Percentiles rank a stretch among this genome's conserved stretches.
Conservation (phyloP, 2,888 invertebrate species). For the Dynastes grantii region DNA sequence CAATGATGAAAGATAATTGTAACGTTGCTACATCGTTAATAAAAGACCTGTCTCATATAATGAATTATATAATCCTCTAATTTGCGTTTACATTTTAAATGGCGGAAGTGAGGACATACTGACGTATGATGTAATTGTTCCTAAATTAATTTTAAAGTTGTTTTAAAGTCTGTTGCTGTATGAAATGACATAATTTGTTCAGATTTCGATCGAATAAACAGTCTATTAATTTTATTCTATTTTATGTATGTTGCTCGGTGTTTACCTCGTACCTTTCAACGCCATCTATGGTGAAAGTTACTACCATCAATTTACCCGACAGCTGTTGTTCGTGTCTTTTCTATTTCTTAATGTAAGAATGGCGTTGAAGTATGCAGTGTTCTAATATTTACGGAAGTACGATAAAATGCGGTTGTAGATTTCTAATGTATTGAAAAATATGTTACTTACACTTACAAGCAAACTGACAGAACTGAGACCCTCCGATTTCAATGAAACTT, state of each 20-base stretch:
- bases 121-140: background rate
- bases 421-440: too few species aligned
- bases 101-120: conserved; percentile 2
- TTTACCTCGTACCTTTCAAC: conserved; percentile 5
- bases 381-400: too few species aligned
- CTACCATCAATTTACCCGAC: background rate
- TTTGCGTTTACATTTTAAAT: background rate
- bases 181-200: too few species aligned
- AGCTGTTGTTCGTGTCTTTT: too few species aligned
- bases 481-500: too few species aligned
- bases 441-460: too few species aligned
- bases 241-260: background rate
- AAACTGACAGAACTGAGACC: too few species aligned
- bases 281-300: background rate
- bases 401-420: too few species aligned
- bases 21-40: background rate
- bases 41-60: background rate
- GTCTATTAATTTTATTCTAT: background rate
- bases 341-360: too few species aligned
- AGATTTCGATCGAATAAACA: background rate
- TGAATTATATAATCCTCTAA: background rate
- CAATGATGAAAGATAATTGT: background rate
- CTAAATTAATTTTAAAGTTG: background rate
- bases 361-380: too few species aligned
- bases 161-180: background rate